Evolutionary conservation across 1,140 invertebrate species (phyloP).

Genomic region (Dysdera silvatica): DNA sequence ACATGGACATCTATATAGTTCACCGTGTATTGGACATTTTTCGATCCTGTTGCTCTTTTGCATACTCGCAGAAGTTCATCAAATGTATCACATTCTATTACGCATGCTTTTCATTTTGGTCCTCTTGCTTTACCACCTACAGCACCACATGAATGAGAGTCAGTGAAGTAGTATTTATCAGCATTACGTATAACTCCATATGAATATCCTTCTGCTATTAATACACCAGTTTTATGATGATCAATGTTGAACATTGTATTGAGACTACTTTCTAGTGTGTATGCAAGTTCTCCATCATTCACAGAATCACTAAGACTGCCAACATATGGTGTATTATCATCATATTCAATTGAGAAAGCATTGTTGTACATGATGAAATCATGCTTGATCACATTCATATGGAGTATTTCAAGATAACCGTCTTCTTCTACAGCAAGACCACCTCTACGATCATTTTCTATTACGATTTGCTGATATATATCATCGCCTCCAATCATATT

Average conservation of each 20-base stretch:
- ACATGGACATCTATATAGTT: constrained; percentile 26
- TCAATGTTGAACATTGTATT: neutral
- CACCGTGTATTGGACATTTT: constrained; percentile 16
- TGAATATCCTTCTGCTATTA: constrained; percentile 3
- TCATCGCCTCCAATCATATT: constrained; percentile 13
- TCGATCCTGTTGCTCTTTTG: constrained; percentile 4
- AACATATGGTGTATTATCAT: neutral
- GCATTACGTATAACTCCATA: neutral
- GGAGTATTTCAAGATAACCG: neutral
- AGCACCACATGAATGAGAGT: constrained; percentile 13
- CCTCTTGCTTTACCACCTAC: neutral
- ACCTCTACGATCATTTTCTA: too few relatives aligned
- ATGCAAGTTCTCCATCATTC: neutral
- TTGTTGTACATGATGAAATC: neutral
- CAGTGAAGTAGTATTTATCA: constrained; percentile 23
- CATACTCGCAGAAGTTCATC: constrained; percentile 19
- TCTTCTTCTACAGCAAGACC: neutral
- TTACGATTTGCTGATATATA: constrained; percentile 7
- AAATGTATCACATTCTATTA: constrained; percentile 20
- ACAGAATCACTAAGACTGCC: constrained; percentile 4
- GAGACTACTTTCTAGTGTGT: neutral
- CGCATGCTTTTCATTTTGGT: constrained; percentile 12
- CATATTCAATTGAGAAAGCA: neutral
- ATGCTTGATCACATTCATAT: constrained; percentile 8
- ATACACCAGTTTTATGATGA: neutral